Evolutionary conservation across 1,140 invertebrate species (phyloP), one percentile per base, ranked within the genome.

Genomic region (Dinoponera quadriceps): DNA sequence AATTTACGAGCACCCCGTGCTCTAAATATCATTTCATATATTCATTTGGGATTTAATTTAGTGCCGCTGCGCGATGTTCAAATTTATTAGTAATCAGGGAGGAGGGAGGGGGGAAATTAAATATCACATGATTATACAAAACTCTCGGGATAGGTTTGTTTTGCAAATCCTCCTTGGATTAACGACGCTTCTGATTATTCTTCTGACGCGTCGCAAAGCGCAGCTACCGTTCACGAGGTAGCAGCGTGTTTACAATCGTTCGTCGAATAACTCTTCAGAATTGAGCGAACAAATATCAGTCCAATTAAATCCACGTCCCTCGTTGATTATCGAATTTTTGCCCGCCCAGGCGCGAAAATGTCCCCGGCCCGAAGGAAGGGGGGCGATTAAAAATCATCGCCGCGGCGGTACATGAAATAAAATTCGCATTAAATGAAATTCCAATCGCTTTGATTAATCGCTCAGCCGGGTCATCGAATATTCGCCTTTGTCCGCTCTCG

Each of bases 351-450:
- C 5, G 7, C 33, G 38, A 57, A 22, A 62, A 25, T 14, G 9
- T 22, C 0, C 14, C 7, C 38, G n/a, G 22, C 5, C 38, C 38
- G 38, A 44, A 44, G 38, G 9, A 44, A 44, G 33, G 33, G 18
- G 57, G 7, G 16, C 69, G 22, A 57, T 49, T 27, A 80, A 78
- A 80, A 80, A 71, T 78, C 33, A 78, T 78, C 9, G 25, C 3
- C 38, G 38, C 38, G 38, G 38, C 38, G 11, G 27, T 2, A 22
- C 18, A 13, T 55, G 20, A 78, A 55, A 69, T 69, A 49, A 78
- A 78, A 71, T 48, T 18, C 51, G 14, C 25, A 38, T 66, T 78
- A 69, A 33, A 69, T 48, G 14, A 48, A 69, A 57, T 71, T 71
- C 14, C 51, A 27, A 2, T 18, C 22, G 38, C 14, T 71, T 71